Base-by-base conservation (phyloP, 2,888 invertebrate genomes). In the Athetis lepigone region DNA sequence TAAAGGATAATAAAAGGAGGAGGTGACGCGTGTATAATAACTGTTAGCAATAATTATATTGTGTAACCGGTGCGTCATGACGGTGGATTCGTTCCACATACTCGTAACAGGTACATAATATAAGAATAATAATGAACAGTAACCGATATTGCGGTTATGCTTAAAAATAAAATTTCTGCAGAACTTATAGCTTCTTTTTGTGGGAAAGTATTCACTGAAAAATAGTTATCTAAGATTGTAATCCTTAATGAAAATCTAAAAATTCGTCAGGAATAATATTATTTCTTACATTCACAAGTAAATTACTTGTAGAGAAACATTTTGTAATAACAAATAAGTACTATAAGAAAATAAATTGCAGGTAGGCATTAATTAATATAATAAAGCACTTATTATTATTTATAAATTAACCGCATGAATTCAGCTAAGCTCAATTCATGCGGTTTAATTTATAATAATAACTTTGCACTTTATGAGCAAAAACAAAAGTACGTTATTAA, bases 1-100 rank as follows among this genome's bases (percentile, higher is more conserved):
- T 49, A 39, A 49, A 60, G 46, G 33, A 69, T 57, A 39, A 16
- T 52, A 40, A 57, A 50, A 45, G 16, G 19, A 16, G 43, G 39
- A 21, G 54, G n/a, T 71, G 75, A 71, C 75, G 76, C 50, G 63
- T 51, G 37, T 55, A 37, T 36, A 67, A 75, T 75, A 63, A 70
- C 63, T 63, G 70, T 71, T 71, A 50, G 45, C 16, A 70, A 54
- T 70, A 39, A 70, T 39, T 57, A 46, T 36, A 58, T 72, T 70
- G 63, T 63, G 57, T 70, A 72, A 72, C 57, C 23, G 27, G 37
- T 72, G 71, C 54, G 71, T 70, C 71, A 70, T 55, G 8, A 23
- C 33, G 43, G 45, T 62, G 33, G 52, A 54, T 69, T 70, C 40
- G 57, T 62, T 75, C 19, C 63, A 39, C 39, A 13, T 36, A 16